Evolutionary conservation across 1,140 invertebrate species (phyloP).

Genomic region (Ctenoplectra terminalis): DNA sequence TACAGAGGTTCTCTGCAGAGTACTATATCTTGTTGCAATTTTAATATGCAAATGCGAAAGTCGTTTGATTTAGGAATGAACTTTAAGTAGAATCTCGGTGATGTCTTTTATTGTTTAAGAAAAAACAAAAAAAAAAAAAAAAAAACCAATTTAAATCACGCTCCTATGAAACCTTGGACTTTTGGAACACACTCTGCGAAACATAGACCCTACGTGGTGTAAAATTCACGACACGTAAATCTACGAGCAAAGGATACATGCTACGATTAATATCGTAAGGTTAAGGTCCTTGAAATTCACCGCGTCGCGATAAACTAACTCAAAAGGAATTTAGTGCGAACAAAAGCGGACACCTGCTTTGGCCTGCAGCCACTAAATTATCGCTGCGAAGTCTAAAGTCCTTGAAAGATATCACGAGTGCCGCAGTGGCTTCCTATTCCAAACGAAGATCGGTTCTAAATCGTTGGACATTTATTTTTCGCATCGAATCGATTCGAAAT

Average conservation of each 20-base stretch:
- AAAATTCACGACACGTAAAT: constrained; percentile 28
- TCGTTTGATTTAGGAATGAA: neutral
- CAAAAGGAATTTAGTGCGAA: constrained; percentile 16
- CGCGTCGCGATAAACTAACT: neutral
- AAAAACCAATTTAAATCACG: neutral
- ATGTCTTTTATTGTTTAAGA: neutral
- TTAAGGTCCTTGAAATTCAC: constrained; percentile 1
- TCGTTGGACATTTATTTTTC: too few relatives aligned
- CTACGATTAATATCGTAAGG: constrained; percentile 12
- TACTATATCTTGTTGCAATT: neutral
- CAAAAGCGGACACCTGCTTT: constrained; percentile 16
- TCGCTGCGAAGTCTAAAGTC: neutral
- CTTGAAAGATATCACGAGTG: neutral
- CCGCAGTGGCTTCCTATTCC: neutral
- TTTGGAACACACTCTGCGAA: neutral
- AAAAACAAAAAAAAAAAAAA: too few relatives aligned
- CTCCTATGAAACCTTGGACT: neutral
- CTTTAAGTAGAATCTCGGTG: neutral
- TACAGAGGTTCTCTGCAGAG: neutral
- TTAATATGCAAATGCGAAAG: neutral
- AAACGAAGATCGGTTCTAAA: too few relatives aligned
- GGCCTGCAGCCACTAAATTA: constrained; percentile 5
- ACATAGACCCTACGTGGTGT: too few relatives aligned
- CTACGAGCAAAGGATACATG: neutral
- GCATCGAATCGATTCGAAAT: neutral